Evolutionary conservation across 2,113 vertebrate genomes (phyloP), one percentile per base, ranked within the genome.

Genomic region (Phalacrocorax carbo): DNA sequence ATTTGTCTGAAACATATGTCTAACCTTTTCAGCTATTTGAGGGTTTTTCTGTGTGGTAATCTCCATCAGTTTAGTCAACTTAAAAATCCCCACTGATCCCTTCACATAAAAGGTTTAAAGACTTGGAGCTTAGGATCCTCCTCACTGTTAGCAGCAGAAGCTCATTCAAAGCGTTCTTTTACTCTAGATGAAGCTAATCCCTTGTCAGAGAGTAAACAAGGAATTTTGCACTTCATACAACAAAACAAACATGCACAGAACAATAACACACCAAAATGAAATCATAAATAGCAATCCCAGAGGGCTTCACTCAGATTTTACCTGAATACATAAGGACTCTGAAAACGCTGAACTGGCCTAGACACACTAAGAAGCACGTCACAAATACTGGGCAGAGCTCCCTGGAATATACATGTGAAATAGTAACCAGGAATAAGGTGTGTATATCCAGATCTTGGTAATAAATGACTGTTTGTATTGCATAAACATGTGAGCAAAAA

Each of bases 21-120:
- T 70, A 94, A 64, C 61, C 30, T 94, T 84, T 91, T 91, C 69
- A 86, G 30, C 65, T 93, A 40, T 86, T 49, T 84, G 80, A 44
- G 83, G 27, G 40, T 34, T 87, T 77, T 60, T 94, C 2, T 0
- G 5, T 69, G 65, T 15, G 32, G 32, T 93, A 91, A 94, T 80
- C 76, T 86, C 46, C 81, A 91, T 58, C 83, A 94, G 52, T 94
- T 89, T 89, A 92, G 69, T 82, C 65, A 95, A 78, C 2, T 90
- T 92, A 60, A 91, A 88, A 95, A 82, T 58, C 65, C 36, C 27
- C 70, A 84, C 49, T 91, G 95, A 96, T 92, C 91, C 80, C 73
- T 85, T 69, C 73, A 29, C 44, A 69, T 93, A 94, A 96, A 92
- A 82, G 83, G 65, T 94, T 96, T 96, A 97, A 87, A 76, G 83